Conservation (phyloP, 30 jellyfish, hydroid and myxozoan genomes). For the Mastigias papua region DNA sequence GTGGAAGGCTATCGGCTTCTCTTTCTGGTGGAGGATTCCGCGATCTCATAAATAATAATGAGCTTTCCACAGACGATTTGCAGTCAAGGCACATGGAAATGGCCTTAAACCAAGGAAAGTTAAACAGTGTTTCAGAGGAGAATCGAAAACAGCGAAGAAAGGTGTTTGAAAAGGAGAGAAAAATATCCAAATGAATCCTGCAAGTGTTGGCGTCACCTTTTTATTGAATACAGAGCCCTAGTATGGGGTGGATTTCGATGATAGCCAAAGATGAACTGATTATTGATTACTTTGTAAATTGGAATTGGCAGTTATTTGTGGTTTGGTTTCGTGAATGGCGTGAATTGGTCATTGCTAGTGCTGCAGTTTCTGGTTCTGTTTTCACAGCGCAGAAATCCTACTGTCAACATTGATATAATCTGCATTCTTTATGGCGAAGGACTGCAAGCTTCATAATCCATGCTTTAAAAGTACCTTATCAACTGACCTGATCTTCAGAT, state of each 20-base stretch:
- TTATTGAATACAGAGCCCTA: not conserved
- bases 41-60: constrained; percentile 72
- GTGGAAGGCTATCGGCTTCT: constrained; percentile 57
- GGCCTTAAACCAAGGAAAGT: constrained; percentile 90
- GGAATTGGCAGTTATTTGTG: constrained; percentile 12
- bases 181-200: constrained; percentile 47
- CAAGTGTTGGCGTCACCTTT: not conserved
- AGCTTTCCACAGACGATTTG: constrained; percentile 59
- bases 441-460: no score
- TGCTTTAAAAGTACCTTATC: no score
- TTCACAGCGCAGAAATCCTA: not conserved
- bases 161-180: constrained; percentile 81
- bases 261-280: not conserved
- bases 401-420: not conserved
- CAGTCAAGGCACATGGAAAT: constrained; percentile 91
- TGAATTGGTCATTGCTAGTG: not conserved
- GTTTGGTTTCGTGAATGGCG: not conserved
- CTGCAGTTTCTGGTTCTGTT: not conserved
- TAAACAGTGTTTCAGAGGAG: constrained; percentile 88
- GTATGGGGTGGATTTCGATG: not conserved
- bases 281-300: not conserved
- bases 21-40: constrained; percentile 60
- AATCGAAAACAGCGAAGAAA: constrained; percentile 80
- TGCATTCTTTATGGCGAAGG: not conserved
- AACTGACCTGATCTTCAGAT: no score